A percentile compares a stretch with the other conserved stretches of the same genome.
These are phyloP conservation scores for Epicauta chinensis DNA, from an alignment of 1,140 invertebrate species.

Conservation along the genomic window DNA sequence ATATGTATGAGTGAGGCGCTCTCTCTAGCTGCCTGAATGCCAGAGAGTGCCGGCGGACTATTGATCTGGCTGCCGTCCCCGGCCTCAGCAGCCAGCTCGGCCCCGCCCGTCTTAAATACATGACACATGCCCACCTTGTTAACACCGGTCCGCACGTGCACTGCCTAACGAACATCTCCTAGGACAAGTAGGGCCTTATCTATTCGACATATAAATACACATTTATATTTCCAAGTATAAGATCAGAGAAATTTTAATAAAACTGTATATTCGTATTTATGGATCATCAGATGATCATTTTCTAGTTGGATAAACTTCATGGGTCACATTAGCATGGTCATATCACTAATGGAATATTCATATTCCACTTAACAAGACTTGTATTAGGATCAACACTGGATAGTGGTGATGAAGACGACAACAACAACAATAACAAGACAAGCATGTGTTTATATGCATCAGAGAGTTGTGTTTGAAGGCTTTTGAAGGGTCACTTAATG, in stretches of 20 bases:
- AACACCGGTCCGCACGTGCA: constrained; percentile 25
- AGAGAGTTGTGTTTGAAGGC: constrained; percentile 10
- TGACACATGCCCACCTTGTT: constrained; percentile 25
- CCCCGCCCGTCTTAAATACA: constrained; percentile 24
- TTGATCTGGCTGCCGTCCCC: constrained; percentile 24
- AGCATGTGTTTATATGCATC: constrained; percentile 15
- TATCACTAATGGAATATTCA: constrained; percentile 19
- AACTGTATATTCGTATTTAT: no score
- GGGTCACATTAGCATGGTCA: constrained; percentile 18
- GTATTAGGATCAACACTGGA: no score
- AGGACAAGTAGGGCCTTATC: neutral
- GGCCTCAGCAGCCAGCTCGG: constrained; percentile 21
- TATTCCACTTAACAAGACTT: constrained; percentile 15
- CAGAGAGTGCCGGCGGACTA: constrained; percentile 23
- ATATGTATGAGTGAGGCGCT: neutral
- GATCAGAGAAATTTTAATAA: no score
- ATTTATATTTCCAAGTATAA: no score
- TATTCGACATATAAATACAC: no score
- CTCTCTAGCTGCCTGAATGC: constrained; percentile 3
- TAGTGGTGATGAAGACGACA: no score
- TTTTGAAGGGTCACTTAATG: constrained; percentile 15
- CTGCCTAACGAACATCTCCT: constrained; percentile 15
- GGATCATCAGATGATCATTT: neutral
- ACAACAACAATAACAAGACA: constrained; percentile 15
- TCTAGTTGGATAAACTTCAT: constrained; percentile 10